Evolutionary conservation across 2,797 vertebrate genomes (phyloP), one percentile per base, ranked within the genome.

Genomic region (Apogon hyalosoma): DNA sequence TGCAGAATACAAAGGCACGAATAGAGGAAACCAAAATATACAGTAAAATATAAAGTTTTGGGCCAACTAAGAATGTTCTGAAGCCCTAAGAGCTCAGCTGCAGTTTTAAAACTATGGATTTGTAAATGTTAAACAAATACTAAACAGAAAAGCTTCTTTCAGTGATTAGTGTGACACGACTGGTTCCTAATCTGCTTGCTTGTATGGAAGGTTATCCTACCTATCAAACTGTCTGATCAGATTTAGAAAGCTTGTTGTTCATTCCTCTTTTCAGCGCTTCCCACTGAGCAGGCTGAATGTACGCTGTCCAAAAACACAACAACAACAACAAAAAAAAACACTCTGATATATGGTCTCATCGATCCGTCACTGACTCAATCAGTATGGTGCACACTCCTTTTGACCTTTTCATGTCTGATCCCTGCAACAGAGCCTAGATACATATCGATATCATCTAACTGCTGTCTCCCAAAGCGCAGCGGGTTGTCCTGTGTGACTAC

Each of bases 381-480:
- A 86, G 83, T 80, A 88, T 88, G 82, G 73, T 68, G 58, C 68
- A 51, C 79, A 73, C 42, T 76, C 60, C 73, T 59, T 74, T 86
- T 24, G 84, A 87, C 88, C 86, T 87, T 88, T 85, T 66, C 71
- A 55, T 65, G 71, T 83, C 68, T 75, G 63, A 68, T 70, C 36
- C 63, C 21, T 24, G 61, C 45, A 75, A 21, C 52, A 65, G 49
- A 71, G 51, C 63, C 28, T 14, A 24, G 69, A 76, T 77, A 75
- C 66, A 64, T 87, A 87, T 86, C 58, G 70, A 88, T 84, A 63
- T 46, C 5, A 1, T 69, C 62, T 79, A 66, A 68, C 69, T 51
- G 66, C 73, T 60, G 54, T 58, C 60, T 79, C 48, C 45, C 52
- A 18, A 57, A 50, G 24, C 4, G 7, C 45, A 33, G 3, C 50